Percentiles rank a stretch among this genome's conserved stretches.
phyloP scores from a whole-genome alignment of 92 coral and sea anemone genomes.

The Phenganax marumi region DNA sequence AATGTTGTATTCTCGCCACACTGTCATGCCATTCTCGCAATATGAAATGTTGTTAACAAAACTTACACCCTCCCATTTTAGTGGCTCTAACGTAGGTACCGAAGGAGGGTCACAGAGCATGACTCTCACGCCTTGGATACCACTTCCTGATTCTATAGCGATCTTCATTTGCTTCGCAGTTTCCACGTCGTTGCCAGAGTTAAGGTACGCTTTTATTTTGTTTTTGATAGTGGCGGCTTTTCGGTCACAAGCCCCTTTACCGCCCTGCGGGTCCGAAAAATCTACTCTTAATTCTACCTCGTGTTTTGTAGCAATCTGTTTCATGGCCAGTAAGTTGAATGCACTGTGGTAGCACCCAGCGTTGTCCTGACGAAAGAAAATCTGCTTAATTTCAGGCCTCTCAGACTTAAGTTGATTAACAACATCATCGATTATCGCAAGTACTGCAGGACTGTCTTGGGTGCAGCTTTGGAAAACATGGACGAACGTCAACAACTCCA shows the following conservation, averaged over 20 bases:
- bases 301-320: conserved; percentile 44
- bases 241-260: conserved; percentile 35
- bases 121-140: conserved; percentile 5
- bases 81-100: neutral
- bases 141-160: conserved; percentile 21
- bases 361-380: conserved; percentile 32
- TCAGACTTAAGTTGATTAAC: conserved; percentile 23
- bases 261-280: conserved; percentile 17
- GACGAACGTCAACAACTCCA: conserved; percentile 40
- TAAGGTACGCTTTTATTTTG: conserved; percentile 13
- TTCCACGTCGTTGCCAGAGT: conserved; percentile 32
- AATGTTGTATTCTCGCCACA: conserved; percentile 42
- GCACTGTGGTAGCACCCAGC: conserved; percentile 37
- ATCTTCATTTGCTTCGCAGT: conserved; percentile 24
- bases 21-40: conserved; percentile 30
- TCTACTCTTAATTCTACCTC: conserved; percentile 34
- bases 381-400: conserved; percentile 7
- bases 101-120: conserved; percentile 37
- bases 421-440: conserved; percentile 16
- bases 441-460: neutral
- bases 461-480: conserved; percentile 20
- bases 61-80: conserved; percentile 51
- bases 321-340: conserved; percentile 41
- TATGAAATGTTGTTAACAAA: conserved; percentile 43
- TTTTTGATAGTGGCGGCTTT: conserved; percentile 33